Conservation (phyloP, 2,888 invertebrate species). For the Epinotia nisella region DNA sequence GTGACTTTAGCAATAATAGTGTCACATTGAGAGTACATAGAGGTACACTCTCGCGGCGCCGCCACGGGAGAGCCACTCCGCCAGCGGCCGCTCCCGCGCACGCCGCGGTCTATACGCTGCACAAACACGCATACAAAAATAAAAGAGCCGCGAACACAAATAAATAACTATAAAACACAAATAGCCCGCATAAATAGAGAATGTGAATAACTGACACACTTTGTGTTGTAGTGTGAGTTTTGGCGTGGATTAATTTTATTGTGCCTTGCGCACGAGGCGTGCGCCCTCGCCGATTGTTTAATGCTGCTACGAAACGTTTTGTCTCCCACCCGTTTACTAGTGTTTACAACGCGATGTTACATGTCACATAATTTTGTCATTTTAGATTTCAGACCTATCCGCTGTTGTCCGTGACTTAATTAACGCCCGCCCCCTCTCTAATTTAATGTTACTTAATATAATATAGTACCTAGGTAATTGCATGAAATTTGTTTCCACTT, state of each 20-base stretch:
- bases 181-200: slow-evolving; percentile 68
- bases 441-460: slow-evolving; percentile 2
- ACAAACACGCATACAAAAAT: slow-evolving; percentile 53
- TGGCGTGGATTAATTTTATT: slow-evolving; percentile 60
- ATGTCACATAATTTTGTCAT: slow-evolving; percentile 22
- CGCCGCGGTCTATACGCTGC: neutral
- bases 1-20: slow-evolving; percentile 59
- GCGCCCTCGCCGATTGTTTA: slow-evolving; percentile 41
- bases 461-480: too few species aligned
- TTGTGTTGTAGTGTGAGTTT: slow-evolving; percentile 52
- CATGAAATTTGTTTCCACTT: neutral
- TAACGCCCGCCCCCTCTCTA: too few species aligned
- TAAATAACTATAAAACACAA: slow-evolving; percentile 60
- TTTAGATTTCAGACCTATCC: slow-evolving; percentile 19
- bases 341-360: slow-evolving; percentile 15
- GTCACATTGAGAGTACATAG: slow-evolving; percentile 54
- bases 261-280: slow-evolving; percentile 48
- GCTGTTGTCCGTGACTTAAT: slow-evolving; percentile 32
- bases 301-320: slow-evolving; percentile 30
- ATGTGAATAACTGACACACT: slow-evolving; percentile 73
- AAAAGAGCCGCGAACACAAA: slow-evolving; percentile 58
- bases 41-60: neutral
- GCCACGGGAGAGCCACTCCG: slow-evolving; percentile 8
- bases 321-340: slow-evolving; percentile 8
- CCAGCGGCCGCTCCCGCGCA: slow-evolving; percentile 17